Evolutionary conservation across 2,888 invertebrate genomes (phyloP), one percentile per base, ranked within the genome.

Genomic region (Sicus ferrugineus): DNA sequence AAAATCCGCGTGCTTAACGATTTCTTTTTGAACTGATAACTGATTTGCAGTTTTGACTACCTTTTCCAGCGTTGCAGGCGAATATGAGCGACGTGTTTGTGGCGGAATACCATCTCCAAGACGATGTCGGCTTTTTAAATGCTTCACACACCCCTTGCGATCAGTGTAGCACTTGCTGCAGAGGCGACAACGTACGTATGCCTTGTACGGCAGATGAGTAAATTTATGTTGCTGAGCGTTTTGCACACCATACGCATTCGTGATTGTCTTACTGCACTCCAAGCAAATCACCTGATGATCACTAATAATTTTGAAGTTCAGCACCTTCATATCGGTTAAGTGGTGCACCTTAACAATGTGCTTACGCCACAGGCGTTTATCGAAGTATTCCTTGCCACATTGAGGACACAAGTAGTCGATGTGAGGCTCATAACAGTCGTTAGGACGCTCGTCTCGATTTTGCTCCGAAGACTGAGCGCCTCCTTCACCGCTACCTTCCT

Each of bases 191-290:
- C 82, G 77, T 3, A 81, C 80, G 61, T 77, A 82, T 0, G 82
- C 79, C 71, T 82, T 82, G 65, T 75, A 80, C 0, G 83, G 82
- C 69, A 82, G 70, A 62, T 82, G 82, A 0, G 82, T 82, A 34
- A 82, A 80, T 34, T 80, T 75, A 72, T 82, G 82, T 66, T 82
- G 82, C 69, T 82, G 82, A 0, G 82, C 82, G 74, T 82, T 82
- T 73, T 82, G 82, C 68, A 82, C 80, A 11, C 82, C 82, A 68
- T 82, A 82, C 0, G 82, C 82, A 66, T 82, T 82, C 11, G 82
- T 82, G 5, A 82, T 82, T 30, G 82, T 78, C 71, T 82, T 82
- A 4, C 78, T 77, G 69, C 82, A 82, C 63, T 81, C 80, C 3
- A 77, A 77, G 70, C 82, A 82, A 56, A 77, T 80, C 4, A 82